These are phyloP conservation scores for Nemapogon koenigi DNA, from an alignment of 2,888 invertebrate species.

Conservation along the genomic window DNA sequence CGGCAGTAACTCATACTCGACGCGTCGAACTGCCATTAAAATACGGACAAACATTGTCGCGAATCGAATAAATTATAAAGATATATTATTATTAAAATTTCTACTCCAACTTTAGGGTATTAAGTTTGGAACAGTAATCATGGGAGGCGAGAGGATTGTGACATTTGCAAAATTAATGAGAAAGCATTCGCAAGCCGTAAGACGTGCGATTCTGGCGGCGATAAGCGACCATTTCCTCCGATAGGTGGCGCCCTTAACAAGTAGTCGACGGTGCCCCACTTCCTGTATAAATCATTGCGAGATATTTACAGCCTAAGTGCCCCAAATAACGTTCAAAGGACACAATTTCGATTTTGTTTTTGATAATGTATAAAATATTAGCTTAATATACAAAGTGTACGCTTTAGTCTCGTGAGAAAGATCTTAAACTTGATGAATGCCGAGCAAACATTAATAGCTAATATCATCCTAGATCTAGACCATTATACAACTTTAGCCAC, in stretches of 20 bases:
- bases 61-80: constrained; percentile 59
- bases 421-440: too few species aligned
- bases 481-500: too few species aligned
- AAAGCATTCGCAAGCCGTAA: constrained; percentile 22
- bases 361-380: too few species aligned
- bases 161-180: constrained; percentile 42
- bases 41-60: constrained; percentile 34
- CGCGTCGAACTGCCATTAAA: constrained; percentile 23
- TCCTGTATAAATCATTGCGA: constrained; percentile 6
- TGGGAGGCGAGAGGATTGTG: constrained; percentile 25
- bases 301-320: constrained; percentile 3
- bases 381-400: too few species aligned
- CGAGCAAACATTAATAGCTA: too few species aligned
- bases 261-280: too few species aligned
- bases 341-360: too few species aligned
- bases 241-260: too few species aligned
- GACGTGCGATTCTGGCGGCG: constrained; percentile 38
- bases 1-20: constrained; percentile 19
- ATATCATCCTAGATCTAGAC: too few species aligned
- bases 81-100: constrained; percentile 64
- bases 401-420: too few species aligned
- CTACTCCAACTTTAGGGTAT: constrained; percentile 47
- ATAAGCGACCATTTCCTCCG: constrained; percentile 41
- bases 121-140: constrained; percentile 29
- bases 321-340: too few species aligned